Base-by-base conservation (phyloP, 2,797 vertebrate genomes). In the Sebastes hubbsi region DNA sequence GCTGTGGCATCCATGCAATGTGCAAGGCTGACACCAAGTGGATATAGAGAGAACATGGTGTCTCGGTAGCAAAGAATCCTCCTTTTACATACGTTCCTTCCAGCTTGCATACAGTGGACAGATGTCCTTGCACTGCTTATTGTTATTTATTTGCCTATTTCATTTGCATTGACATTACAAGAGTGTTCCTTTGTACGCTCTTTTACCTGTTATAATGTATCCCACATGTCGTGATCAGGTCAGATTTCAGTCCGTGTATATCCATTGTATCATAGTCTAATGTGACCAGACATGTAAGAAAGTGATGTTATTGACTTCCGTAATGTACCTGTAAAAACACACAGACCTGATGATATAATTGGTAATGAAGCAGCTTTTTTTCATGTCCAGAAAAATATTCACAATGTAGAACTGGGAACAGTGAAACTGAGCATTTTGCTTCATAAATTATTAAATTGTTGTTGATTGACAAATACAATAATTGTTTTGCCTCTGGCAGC, bases 21-120 rank as follows among this genome's bases (percentile, higher is more conserved):
- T 90, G 59, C 77, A 92, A 94, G 78, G 75, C 88, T 95, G 95
- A 93, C 95, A 92, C 89, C 95, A 62, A 91, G 94, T 95, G 95
- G 94, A 16, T n/a, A 10, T 32, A 32, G 18, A 42, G 70, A 25
- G 78, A 13, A 84, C 70, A 12, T 81, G 27, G 1, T 8, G 3
- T 42, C 24, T n/a, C 20, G 1, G 30, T 8, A 2, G 20, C 4
- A 3, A 34, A 77, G 10, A 36, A 27, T 2, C 3, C 16, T 9
- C 52, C 20, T 30, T 12, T 2, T 65, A 30, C 32, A 58, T 36
- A 18, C 2, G 6, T 64, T n/a, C 5, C 30, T 46, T 1, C 4
- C 30, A 16, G 3, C 22, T 13, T 64, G 61, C 7, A 49, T 16
- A 38, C 14, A 38, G 11, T 38, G 9, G 12, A 24, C 8, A 36